Conservation (phyloP, 2,888 invertebrate genomes). For the Nomada goodeniana region DNA sequence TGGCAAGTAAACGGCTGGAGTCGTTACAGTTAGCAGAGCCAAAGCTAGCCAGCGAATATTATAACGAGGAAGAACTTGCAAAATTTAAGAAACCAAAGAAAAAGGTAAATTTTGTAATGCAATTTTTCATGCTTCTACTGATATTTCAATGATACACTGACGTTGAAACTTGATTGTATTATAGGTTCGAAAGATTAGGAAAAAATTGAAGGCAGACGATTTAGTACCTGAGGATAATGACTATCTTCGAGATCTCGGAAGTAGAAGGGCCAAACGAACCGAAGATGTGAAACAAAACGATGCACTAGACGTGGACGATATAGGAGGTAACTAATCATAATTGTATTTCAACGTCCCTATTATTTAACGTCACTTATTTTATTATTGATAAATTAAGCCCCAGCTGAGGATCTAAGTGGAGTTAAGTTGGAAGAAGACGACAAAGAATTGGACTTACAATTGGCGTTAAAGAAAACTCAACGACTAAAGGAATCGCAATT, state of each 20-base stretch:
- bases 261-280: constrained; percentile 84
- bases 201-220: constrained; percentile 90
- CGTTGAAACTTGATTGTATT: constrained; percentile 13
- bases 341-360: neutral
- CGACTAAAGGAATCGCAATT: constrained; percentile 87
- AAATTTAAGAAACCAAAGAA: constrained; percentile 96
- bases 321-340: constrained; percentile 84
- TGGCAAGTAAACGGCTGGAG: constrained; percentile 90
- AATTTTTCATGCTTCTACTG: neutral
- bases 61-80: constrained; percentile 92
- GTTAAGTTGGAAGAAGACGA: constrained; percentile 89
- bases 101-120: constrained; percentile 84
- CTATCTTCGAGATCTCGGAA: constrained; percentile 82
- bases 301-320: constrained; percentile 86
- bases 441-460: constrained; percentile 88
- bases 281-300: constrained; percentile 84
- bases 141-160: neutral
- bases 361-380: neutral
- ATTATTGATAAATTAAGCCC: constrained; percentile 55
- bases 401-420: constrained; percentile 82
- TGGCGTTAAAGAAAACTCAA: constrained; percentile 90
- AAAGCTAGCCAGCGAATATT: constrained; percentile 94
- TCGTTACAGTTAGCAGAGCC: constrained; percentile 89
- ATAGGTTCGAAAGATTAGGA: constrained; percentile 88
- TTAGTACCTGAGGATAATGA: constrained; percentile 85